These are phyloP conservation scores for Chalcis sispes DNA, from an alignment of 2,888 invertebrate species.

Conservation along the genomic window DNA sequence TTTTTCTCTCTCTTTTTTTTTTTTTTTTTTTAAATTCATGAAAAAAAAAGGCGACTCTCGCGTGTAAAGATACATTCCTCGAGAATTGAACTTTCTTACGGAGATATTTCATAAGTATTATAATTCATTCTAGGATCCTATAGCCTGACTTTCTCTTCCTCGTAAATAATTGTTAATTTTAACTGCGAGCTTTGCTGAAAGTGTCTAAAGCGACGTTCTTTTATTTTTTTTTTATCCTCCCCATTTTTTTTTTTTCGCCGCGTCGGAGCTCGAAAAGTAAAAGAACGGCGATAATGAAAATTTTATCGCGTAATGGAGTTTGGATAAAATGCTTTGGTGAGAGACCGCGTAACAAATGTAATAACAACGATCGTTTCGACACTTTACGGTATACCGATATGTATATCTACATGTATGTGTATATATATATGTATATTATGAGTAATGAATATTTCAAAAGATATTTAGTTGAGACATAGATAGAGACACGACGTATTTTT, in stretches of 20 bases:
- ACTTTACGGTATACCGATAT: conserved; percentile 33
- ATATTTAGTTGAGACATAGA: neutral
- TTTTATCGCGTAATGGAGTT: too few species aligned
- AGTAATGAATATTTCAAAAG: neutral
- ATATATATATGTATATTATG: too few species aligned
- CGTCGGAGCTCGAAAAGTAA: too few species aligned
- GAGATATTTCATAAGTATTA: conserved; percentile 34
- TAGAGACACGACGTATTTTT: neutral
- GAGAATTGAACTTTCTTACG: conserved; percentile 28
- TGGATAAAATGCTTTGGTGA: too few species aligned
- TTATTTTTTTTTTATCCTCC: too few species aligned
- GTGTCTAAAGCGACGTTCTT: too few species aligned
- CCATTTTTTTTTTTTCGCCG: too few species aligned
- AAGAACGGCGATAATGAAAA: too few species aligned
- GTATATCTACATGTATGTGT: too few species aligned
- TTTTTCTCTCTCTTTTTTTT: too few species aligned
- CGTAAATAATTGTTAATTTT: conserved; percentile 37
- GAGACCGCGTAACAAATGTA: neutral
- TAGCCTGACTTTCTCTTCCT: conserved; percentile 29
- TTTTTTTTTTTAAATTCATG: too few species aligned
- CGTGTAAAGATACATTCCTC: neutral
- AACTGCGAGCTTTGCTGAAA: too few species aligned
- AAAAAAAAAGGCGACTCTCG: neutral
- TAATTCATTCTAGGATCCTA: conserved; percentile 29
- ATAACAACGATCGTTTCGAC: conserved; percentile 5